Percentiles rank a stretch among this genome's conserved stretches.
Evolutionary conservation across 2,797 vertebrate genomes (phyloP).

Genomic region (Knipowitschia caucasica): DNA sequence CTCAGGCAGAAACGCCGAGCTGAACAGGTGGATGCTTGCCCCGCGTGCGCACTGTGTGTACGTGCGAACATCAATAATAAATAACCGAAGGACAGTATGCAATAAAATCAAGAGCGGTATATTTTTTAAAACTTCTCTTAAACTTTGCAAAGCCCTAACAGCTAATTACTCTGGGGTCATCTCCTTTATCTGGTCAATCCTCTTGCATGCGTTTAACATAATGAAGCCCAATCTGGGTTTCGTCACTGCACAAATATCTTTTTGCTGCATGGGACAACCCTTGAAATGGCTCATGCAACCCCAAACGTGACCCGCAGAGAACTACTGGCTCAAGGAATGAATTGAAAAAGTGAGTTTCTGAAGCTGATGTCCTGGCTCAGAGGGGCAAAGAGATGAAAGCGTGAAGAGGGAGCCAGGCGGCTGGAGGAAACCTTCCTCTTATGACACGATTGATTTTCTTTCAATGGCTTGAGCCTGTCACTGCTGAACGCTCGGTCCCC

Average conservation of each 20-base stretch:
- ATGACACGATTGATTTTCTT: slow-evolving; percentile 99
- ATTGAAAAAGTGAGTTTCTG: slow-evolving; percentile 25
- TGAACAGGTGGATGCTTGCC: slow-evolving; percentile 78
- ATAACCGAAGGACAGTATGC: slow-evolving; percentile 61
- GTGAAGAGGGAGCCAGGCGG: slow-evolving; percentile 62
- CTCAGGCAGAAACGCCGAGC: slow-evolving; percentile 72
- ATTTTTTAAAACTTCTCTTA: slow-evolving; percentile 48
- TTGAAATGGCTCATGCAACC: slow-evolving; percentile 58
- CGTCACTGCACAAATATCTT: slow-evolving; percentile 62
- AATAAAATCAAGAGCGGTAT: slow-evolving; percentile 55
- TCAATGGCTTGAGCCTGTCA: slow-evolving; percentile 91
- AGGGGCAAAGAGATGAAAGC: slow-evolving; percentile 14
- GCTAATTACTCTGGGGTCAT: slow-evolving; percentile 68
- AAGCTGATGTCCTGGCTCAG: slow-evolving; percentile 36
- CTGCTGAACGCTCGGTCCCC: slow-evolving; percentile 84
- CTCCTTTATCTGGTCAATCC: slow-evolving; percentile 67
- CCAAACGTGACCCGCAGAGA: slow-evolving; percentile 35
- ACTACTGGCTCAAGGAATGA: slow-evolving; percentile 5
- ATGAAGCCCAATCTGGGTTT: slow-evolving; percentile 69
- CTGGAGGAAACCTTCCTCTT: slow-evolving; percentile 96
- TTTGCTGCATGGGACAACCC: slow-evolving; percentile 55
- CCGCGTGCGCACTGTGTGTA: slow-evolving; percentile 32
- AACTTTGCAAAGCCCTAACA: slow-evolving; percentile 31
- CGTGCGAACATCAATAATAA: slow-evolving; percentile 52
- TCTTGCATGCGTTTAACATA: slow-evolving; percentile 63